Base-by-base conservation (phyloP, 2,888 invertebrate species). In the Boloria selene region DNA sequence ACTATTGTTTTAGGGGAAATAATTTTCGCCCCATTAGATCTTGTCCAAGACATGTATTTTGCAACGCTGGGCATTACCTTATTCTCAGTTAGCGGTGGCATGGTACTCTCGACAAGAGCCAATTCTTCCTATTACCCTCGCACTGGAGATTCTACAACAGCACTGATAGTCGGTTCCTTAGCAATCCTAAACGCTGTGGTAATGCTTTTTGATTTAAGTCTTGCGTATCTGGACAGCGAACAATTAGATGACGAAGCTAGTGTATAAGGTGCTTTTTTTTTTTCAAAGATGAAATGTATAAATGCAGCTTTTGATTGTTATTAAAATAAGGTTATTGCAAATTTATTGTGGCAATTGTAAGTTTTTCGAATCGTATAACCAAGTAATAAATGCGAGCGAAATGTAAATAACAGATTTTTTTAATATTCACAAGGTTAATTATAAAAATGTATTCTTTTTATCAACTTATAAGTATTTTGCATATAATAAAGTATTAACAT, bases 31-130 rank as follows among this genome's bases (percentile, higher is more conserved):
- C 90, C 90, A 26, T 75, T 92, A 78, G 91, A 92, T 73, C 84
- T 92, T 66, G 86, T 91, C 38, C 91, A 91, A 78, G 91, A 92
- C 74, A 88, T 91, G 81, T 90, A 83, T 80, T 91, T 83, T 76
- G 87, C 88, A 42, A 79, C 88, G 51, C 73, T 90, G 44, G 91
- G 91, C 45, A 77, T 85, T 26, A 80, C 72, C 4, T 74, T 92
- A 68, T 90, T 88, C 76, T 74, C 84, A 13, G 75, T 83, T 18
- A 81, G 86, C 73, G 91, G 90, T 1, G 86, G 87, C 6, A 66
- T 89, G 67, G 73, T 88, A 14, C 73, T 90, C 14, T 75, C 84
- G 0, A 77, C 82, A 22, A 80, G 90, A 63, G 64, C 80, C 7
- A 79, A 73, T 62, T 22, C 6, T 31, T 38, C 31, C 31, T 38